Conservation (phyloP, 2,888 invertebrate species). For the Ectemnius lituratus region DNA sequence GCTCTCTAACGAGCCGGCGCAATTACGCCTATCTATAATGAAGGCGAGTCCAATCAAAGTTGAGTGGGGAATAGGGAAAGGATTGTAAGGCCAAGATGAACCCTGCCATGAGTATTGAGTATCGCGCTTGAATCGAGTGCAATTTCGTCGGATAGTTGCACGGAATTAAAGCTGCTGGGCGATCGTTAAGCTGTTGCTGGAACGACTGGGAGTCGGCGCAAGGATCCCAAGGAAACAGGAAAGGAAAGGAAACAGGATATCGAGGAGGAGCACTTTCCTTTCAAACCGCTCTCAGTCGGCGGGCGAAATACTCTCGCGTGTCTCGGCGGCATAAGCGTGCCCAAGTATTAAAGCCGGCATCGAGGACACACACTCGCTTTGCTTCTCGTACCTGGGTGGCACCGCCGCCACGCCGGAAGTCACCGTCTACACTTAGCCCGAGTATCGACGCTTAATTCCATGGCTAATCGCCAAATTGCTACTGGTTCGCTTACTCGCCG, state of each 20-base stretch:
- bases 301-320: conserved; percentile 25
- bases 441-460: background rate
- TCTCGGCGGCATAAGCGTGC: conserved; percentile 24
- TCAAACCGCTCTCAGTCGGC: conserved; percentile 5
- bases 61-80: too few relatives aligned
- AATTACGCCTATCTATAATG: too few relatives aligned
- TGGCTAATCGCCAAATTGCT: too few relatives aligned
- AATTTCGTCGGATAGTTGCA: too few relatives aligned
- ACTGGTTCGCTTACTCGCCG: too few relatives aligned
- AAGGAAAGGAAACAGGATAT: conserved; percentile 14
- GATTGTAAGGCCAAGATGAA: too few relatives aligned
- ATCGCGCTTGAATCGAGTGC: too few relatives aligned
- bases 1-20: too few relatives aligned
- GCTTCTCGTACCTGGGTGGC: conserved; percentile 47
- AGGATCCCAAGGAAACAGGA: background rate
- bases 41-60: too few relatives aligned
- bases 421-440: conserved; percentile 55
- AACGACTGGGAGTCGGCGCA: too few relatives aligned
- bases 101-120: too few relatives aligned
- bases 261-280: background rate
- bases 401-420: conserved; percentile 57
- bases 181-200: background rate
- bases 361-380: conserved; percentile 22
- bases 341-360: conserved; percentile 28
- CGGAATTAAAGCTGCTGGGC: background rate